Evolutionary conservation across 2,797 vertebrate species (phyloP), one percentile per base, ranked within the genome.

Genomic region (Silurus aristotelis): DNA sequence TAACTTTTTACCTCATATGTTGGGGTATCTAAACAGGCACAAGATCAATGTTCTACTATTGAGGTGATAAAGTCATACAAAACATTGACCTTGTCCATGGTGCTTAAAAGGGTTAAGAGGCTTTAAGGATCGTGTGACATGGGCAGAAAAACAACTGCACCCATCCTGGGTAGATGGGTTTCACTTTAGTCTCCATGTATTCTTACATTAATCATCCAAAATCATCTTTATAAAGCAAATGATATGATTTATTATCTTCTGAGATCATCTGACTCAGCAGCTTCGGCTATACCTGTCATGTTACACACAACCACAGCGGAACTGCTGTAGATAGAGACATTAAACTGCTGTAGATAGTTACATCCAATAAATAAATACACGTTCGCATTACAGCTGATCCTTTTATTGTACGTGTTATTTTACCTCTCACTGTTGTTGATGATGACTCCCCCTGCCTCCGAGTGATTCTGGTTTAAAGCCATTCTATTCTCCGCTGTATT

Each of bases 371-470:
- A 52, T 52, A 52, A 52, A 52, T 52, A 52, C 48, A 52, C 48
- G 48, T 52, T 52, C 0, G 48, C 6, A 0, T 10, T 52, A 52
- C 48, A 52, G 48, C 48, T 52, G 48, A 52, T 7, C 48, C 48
- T 52, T 52, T 52, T 52, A 52, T 52, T 52, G 6, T 52, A 52
- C 48, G 48, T 52, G 48, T 52, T 7, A 7, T 52, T 52, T 52
- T 52, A 52, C 98, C 96, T 99, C 89, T 99, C 98, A 9, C 96
- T 97, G 94, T 99, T 98, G 94, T 98, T 98, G 93, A 99, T 95
- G 92, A 98, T 97, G 89, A 97, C 96, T 84, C 97, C 96, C 78
- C 97, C 97, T 83, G 94, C 96, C 90, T 97, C 97, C 38, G 96
- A 96, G 87, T 97, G 94, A 90, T 99, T 99, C 94, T 96, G 96